Evolutionary conservation across 1,140 invertebrate species (phyloP).

Genomic region (Papilio xuthus): DNA sequence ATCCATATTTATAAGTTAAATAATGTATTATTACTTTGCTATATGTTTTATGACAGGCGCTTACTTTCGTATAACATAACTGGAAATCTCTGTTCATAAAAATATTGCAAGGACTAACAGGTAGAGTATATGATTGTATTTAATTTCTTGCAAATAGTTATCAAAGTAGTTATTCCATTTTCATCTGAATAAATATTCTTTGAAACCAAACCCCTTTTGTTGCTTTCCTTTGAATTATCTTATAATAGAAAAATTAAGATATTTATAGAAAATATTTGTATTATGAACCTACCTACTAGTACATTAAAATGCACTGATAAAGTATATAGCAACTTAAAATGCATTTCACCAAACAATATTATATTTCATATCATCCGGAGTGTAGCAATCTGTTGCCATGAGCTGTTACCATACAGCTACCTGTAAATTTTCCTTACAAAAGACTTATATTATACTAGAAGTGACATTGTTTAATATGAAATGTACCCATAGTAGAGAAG

Average conservation of each 20-base stretch:
- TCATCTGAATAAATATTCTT: neutral
- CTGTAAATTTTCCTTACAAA: constrained; percentile 24
- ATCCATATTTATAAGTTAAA: too few relatives aligned
- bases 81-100: neutral
- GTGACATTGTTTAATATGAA: neutral
- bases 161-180: too few relatives aligned
- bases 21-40: too few relatives aligned
- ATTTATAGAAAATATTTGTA: too few relatives aligned
- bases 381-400: constrained; percentile 20
- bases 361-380: constrained; percentile 14
- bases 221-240: too few relatives aligned
- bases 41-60: neutral
- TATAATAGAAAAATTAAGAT: too few relatives aligned
- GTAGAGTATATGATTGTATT: too few relatives aligned
- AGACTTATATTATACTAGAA: neutral
- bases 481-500: neutral
- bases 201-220: neutral
- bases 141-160: too few relatives aligned
- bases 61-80: neutral
- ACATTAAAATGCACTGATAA: neutral
- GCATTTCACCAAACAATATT: neutral
- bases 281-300: neutral
- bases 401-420: constrained; percentile 6
- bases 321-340: neutral
- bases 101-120: too few relatives aligned